phyloP scores from a whole-genome alignment of 2,888 invertebrate species.

The Steinernema hermaphroditum region DNA sequence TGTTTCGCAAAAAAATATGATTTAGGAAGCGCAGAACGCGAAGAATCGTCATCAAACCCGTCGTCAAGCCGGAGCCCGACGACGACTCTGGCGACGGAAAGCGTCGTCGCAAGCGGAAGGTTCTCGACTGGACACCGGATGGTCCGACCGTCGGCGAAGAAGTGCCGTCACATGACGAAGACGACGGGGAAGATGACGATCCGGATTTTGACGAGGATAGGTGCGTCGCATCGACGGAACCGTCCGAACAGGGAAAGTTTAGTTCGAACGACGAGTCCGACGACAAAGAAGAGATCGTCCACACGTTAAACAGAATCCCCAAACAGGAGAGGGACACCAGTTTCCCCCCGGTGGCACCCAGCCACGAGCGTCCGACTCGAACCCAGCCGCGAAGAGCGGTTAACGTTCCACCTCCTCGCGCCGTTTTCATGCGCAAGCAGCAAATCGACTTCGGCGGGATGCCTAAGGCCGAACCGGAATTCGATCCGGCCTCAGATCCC shows the following conservation, averaged over 20 bases:
- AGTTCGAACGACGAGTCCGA: too few species aligned
- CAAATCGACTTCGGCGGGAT: neutral
- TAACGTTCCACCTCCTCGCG: too few species aligned
- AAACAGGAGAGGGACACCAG: too few species aligned
- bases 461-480: neutral
- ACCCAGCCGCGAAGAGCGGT: too few species aligned
- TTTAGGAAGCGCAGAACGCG: neutral
- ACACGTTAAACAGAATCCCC: too few species aligned
- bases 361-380: too few species aligned
- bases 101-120: constrained; percentile 6
- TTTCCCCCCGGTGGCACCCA: too few species aligned
- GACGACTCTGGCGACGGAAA: constrained; percentile 2
- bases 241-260: too few species aligned
- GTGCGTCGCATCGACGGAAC: neutral
- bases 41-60: neutral
- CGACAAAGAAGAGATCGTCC: too few species aligned
- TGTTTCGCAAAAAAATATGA: too few species aligned
- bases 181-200: neutral
- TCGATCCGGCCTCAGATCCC: neutral
- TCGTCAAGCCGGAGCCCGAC: neutral
- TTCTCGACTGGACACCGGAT: constrained; percentile 22
- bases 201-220: neutral
- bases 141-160: constrained; percentile 2
- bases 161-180: neutral
- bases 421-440: too few species aligned